Percentiles rank a stretch among this genome's conserved stretches.
phyloP scores from a whole-genome alignment of 2,797 vertebrate genomes.

The Chaetodon trifasciatus region DNA sequence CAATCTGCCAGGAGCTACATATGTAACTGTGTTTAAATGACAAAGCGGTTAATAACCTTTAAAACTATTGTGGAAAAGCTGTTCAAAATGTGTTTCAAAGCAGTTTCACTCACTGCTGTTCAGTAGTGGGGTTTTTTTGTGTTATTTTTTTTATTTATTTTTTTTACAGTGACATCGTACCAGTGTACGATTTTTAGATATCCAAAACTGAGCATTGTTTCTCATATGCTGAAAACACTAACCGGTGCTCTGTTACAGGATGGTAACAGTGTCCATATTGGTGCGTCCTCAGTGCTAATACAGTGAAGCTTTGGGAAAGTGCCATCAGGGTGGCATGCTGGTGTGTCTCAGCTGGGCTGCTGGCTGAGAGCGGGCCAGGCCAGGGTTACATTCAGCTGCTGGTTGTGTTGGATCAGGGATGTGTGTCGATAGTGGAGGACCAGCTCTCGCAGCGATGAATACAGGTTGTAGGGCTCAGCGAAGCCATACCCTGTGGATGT shows the following conservation, averaged over 20 bases:
- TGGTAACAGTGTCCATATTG: slow-evolving; percentile 30
- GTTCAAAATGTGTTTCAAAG: slow-evolving; percentile 15
- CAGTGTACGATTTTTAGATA: slow-evolving; percentile 21
- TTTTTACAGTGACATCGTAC: slow-evolving; percentile 36
- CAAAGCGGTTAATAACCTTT: neutral
- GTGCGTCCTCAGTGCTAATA: slow-evolving; percentile 43
- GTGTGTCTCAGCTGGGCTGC: slow-evolving; percentile 79
- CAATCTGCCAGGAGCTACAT: slow-evolving; percentile 1
- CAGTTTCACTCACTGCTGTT: slow-evolving; percentile 11
- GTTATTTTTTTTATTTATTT: neutral
- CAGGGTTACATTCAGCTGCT: slow-evolving; percentile 93
- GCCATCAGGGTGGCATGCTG: slow-evolving; percentile 60
- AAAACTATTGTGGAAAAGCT: slow-evolving; percentile 7
- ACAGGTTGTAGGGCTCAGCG: slow-evolving; percentile 94
- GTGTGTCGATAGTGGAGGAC: slow-evolving; percentile 95
- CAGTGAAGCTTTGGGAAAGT: slow-evolving; percentile 64
- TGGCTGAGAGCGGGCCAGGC: slow-evolving; percentile 90
- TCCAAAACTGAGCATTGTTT: slow-evolving; percentile 11
- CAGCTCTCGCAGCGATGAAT: slow-evolving; percentile 92
- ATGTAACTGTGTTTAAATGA: slow-evolving; percentile 11
- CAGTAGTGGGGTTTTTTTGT: neutral
- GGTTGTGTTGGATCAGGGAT: slow-evolving; percentile 94
- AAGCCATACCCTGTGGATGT: slow-evolving; percentile 92
- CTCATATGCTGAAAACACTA: slow-evolving; percentile 21
- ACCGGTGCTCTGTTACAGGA: slow-evolving; percentile 34